Evolutionary conservation across 2,888 invertebrate genomes (phyloP).

Genomic region (Lepidochrysops patricia): DNA sequence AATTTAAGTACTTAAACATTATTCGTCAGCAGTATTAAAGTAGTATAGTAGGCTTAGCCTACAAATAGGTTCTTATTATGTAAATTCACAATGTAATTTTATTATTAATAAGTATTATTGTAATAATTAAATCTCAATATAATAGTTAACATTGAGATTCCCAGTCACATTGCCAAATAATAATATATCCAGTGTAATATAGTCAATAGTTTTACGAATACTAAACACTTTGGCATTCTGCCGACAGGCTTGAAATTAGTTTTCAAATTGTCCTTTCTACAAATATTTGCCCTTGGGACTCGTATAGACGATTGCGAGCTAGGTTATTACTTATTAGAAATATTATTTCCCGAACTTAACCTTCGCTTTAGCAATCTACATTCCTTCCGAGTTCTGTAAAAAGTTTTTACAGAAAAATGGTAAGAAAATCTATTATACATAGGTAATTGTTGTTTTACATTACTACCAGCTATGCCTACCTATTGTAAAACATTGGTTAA

Average conservation of each 20-base stretch:
- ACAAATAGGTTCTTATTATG: no score
- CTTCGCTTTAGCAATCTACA: background rate
- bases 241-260: background rate
- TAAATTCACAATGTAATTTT: no score
- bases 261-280: background rate
- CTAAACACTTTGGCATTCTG: background rate
- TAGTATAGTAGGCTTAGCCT: no score
- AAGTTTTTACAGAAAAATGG: no score
- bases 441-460: no score
- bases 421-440: no score
- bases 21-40: no score
- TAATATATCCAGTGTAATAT: background rate
- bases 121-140: background rate
- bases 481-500: no score
- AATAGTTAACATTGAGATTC: background rate
- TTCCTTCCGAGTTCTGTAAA: no score
- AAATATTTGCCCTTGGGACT: conserved; percentile 10
- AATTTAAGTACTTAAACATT: no score
- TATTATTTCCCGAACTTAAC: background rate
- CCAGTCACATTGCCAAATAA: background rate
- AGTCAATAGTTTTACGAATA: background rate
- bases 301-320: background rate
- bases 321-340: background rate
- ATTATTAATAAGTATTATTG: background rate
- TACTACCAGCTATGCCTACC: no score